Evolutionary conservation across 1,140 invertebrate genomes (phyloP).

Genomic region (Lanistes nyassanus): DNA sequence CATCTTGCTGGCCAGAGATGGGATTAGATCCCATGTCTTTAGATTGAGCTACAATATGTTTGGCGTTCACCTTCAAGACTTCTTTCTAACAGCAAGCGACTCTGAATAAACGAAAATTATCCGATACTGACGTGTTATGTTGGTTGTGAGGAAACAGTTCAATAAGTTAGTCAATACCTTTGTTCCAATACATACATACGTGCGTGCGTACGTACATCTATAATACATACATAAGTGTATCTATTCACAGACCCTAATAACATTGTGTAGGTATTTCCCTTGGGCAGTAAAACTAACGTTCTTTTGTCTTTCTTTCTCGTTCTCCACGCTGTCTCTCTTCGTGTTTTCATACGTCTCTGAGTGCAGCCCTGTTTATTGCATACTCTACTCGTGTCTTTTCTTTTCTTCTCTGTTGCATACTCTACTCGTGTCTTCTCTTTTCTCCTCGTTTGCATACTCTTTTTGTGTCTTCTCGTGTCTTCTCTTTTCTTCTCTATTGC

Average conservation of each 20-base stretch:
- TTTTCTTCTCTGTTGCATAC: background rate
- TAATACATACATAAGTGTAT: background rate
- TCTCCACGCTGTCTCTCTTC: background rate
- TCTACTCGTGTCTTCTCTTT: background rate
- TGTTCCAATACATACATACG: background rate
- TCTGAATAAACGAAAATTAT: too few species aligned
- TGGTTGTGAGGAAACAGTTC: background rate
- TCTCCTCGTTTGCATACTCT: background rate
- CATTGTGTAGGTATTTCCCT: background rate
- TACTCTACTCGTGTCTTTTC: background rate
- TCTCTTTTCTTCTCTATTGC: conserved; percentile 7
- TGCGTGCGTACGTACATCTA: background rate
- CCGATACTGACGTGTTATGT: too few species aligned
- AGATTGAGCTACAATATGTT: too few species aligned
- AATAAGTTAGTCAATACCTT: too few species aligned
- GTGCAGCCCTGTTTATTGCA: background rate
- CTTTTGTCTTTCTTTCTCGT: background rate
- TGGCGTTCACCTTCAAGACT: too few species aligned
- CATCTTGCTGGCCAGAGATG: too few species aligned
- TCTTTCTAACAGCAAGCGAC: too few species aligned
- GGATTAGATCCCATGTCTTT: too few species aligned
- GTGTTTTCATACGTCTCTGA: background rate
- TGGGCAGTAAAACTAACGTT: background rate
- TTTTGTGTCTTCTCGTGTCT: background rate
- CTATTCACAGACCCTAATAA: background rate